Conservation (phyloP, 2,888 invertebrate species). For the Drosophila paucipuncta region DNA sequence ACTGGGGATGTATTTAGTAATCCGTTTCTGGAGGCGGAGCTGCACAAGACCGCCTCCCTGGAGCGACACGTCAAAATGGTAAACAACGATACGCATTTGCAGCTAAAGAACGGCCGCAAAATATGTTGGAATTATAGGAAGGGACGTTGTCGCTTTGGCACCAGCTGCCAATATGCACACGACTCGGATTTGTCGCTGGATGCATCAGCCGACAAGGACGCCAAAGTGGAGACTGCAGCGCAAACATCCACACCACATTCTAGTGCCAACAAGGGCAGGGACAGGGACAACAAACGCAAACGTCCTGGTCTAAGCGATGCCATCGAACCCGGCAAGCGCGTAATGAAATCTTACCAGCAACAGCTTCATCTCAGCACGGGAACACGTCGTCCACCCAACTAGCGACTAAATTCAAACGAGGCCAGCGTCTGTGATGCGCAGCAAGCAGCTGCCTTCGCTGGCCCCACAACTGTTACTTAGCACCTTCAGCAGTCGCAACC, state of each 20-base stretch:
- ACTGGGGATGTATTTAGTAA: slow-evolving; percentile 90
- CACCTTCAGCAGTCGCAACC: slow-evolving; percentile 57
- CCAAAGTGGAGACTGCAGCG: slow-evolving; percentile 22
- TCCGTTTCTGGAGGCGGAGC: slow-evolving; percentile 94
- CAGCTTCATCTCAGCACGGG: slow-evolving; percentile 87
- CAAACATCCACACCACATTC: slow-evolving; percentile 14
- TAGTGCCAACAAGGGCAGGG: slow-evolving; percentile 1
- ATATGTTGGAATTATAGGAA: slow-evolving; percentile 97
- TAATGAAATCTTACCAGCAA: slow-evolving; percentile 90
- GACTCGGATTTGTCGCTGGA: slow-evolving; percentile 90
- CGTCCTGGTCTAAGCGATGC: slow-evolving; percentile 92
- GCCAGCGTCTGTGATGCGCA: slow-evolving; percentile 65
- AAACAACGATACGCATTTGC: slow-evolving; percentile 89
- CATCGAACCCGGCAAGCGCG: slow-evolving; percentile 93
- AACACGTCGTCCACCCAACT: slow-evolving; percentile 83
- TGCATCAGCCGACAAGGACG: not conserved
- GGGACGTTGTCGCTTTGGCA: slow-evolving; percentile 95
- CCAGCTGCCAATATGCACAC: slow-evolving; percentile 96
- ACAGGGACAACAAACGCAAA: slow-evolving; percentile 87
- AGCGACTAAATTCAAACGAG: slow-evolving; percentile 48
- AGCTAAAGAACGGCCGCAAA: slow-evolving; percentile 93
- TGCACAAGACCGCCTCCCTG: slow-evolving; percentile 93
- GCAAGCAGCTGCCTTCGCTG: slow-evolving; percentile 58
- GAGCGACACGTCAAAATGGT: slow-evolving; percentile 98
- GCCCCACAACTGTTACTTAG: slow-evolving; percentile 66